A percentile compares a stretch with the other conserved stretches of the same genome.
phyloP scores from a whole-genome alignment of 2,113 vertebrate species.

The Pristiophorus japonicus region DNA sequence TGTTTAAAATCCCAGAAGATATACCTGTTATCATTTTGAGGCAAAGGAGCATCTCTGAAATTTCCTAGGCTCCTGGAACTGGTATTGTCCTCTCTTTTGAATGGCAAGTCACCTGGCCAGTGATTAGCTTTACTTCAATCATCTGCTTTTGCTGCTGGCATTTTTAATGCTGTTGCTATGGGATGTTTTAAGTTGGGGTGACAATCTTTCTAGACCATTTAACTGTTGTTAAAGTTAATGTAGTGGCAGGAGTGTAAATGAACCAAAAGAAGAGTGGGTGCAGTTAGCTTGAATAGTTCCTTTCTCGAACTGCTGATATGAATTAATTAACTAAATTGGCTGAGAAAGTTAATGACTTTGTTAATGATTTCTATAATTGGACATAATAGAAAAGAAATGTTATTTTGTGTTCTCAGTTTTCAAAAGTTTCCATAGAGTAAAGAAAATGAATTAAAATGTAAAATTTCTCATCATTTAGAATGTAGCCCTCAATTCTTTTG shows the following conservation, averaged over 20 bases:
- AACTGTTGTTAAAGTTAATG: background rate
- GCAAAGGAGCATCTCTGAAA: background rate
- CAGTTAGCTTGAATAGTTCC: background rate
- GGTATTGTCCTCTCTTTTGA: background rate
- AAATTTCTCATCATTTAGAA: background rate
- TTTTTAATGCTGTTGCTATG: background rate
- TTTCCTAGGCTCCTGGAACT: background rate
- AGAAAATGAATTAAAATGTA: background rate
- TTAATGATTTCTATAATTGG: background rate
- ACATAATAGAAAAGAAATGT: background rate
- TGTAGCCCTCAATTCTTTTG: background rate
- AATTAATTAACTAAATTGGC: background rate
- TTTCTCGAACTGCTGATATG: background rate
- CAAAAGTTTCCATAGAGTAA: background rate
- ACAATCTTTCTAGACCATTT: background rate
- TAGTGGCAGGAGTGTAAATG: background rate
- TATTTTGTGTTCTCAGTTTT: background rate
- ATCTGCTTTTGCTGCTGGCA: conserved; percentile 2
- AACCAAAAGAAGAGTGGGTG: background rate
- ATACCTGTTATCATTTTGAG: no score
- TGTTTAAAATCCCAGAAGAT: no score
- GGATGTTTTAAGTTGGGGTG: background rate
- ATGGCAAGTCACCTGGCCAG: background rate
- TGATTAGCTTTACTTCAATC: background rate
- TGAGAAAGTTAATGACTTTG: background rate